Evolutionary conservation across 2,888 invertebrate genomes (phyloP).

Genomic region (Lymantria dispar): DNA sequence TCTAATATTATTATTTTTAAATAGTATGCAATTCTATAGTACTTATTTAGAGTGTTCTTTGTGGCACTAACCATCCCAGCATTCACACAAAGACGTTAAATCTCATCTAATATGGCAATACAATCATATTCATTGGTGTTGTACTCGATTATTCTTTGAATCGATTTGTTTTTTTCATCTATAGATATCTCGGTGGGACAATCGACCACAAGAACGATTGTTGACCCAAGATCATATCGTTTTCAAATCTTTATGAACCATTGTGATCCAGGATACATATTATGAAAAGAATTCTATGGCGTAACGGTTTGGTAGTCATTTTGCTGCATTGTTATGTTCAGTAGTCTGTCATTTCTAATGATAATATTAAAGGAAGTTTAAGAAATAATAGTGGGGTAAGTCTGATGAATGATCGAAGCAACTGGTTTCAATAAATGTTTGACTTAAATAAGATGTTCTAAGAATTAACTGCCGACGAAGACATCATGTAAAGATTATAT

Average conservation of each 20-base stretch:
- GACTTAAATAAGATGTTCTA: neutral
- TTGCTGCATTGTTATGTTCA: conserved; percentile 24
- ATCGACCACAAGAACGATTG: conserved; percentile 61
- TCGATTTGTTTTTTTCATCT: conserved; percentile 53
- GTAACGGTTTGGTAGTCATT: conserved; percentile 44
- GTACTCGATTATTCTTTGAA: conserved; percentile 46
- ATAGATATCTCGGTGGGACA: conserved; percentile 60
- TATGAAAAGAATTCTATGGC: conserved; percentile 44
- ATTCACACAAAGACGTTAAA: conserved; percentile 32
- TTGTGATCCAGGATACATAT: conserved; percentile 62
- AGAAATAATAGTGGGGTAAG: conserved; percentile 1
- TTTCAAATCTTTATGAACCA: conserved; percentile 62
- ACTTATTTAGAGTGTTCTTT: neutral
- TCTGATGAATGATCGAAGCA: neutral
- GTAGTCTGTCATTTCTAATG: conserved; percentile 17
- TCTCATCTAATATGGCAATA: conserved; percentile 29
- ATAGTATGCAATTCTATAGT: too few species aligned
- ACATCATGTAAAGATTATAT: neutral
- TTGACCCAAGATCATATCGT: conserved; percentile 70
- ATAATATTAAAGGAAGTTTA: conserved; percentile 10
- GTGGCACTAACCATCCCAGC: neutral
- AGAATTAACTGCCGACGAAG: neutral
- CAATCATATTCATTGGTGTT: conserved; percentile 28
- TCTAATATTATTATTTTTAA: too few species aligned
- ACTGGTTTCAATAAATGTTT: neutral